These are phyloP conservation scores for Papilio gigon DNA, from an alignment of 2,888 invertebrate genomes.

Conservation along the genomic window DNA sequence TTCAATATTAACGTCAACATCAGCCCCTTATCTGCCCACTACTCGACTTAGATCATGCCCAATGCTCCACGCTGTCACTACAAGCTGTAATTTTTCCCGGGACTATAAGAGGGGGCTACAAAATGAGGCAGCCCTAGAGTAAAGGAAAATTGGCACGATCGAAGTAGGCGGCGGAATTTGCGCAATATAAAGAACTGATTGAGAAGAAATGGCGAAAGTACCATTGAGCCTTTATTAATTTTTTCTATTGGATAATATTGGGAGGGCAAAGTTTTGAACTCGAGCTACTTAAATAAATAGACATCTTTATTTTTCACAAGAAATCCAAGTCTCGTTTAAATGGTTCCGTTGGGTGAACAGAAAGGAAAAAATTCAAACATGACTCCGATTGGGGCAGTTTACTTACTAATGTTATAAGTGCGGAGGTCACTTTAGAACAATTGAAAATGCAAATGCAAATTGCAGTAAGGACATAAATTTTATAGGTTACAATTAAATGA, in stretches of 20 bases:
- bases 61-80: too few relatives aligned
- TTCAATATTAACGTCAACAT: too few relatives aligned
- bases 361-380: background rate
- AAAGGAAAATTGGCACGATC: slow-evolving; percentile 55
- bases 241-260: slow-evolving; percentile 47
- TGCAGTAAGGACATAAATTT: too few relatives aligned
- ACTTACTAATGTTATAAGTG: too few relatives aligned
- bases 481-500: background rate
- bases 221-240: slow-evolving; percentile 61
- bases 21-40: too few relatives aligned
- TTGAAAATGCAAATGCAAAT: too few relatives aligned
- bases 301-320: slow-evolving; percentile 23
- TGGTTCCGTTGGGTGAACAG: background rate
- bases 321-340: slow-evolving; percentile 19
- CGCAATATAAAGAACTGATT: slow-evolving; percentile 65
- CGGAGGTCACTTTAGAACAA: too few relatives aligned
- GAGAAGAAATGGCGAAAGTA: slow-evolving; percentile 59
- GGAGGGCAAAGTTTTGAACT: slow-evolving; percentile 39
- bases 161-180: slow-evolving; percentile 56
- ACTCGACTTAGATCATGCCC: too few relatives aligned
- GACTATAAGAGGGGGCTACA: background rate
- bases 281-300: slow-evolving; percentile 31
- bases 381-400: too few relatives aligned
- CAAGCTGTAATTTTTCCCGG: background rate
- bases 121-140: slow-evolving; percentile 50